Evolutionary conservation across 2,113 vertebrate genomes (phyloP), one percentile per base, ranked within the genome.

Genomic region (Amphiprion percula): DNA sequence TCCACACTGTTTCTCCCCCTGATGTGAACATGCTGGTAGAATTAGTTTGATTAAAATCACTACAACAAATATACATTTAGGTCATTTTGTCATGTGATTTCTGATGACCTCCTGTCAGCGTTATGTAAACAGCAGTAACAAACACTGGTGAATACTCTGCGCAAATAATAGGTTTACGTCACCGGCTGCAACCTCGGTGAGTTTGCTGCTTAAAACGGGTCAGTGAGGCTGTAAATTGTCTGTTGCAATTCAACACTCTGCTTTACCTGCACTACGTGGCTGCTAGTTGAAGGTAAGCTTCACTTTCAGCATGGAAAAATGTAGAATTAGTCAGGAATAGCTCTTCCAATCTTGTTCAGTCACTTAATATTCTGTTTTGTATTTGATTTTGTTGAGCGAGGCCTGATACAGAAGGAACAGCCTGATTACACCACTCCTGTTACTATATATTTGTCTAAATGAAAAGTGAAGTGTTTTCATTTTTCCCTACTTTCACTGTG

Each of bases 191-290:
- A 62, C 55, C 37, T 44, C 30, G 0, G 10, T 23, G n/a, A 71
- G 72, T 46, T 70, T 63, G 74, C 60, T 60, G 28, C 80, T 75
- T 86, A 67, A 77, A 85, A 30, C 70, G 52, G 83, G 41, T 55
- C 65, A 62, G 4, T 53, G 44, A 79, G 50, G 78, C 79, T 76
- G 30, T 87, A 85, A 90, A 85, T 70, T 64, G 39, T 47, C 37
- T 70, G 53, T 39, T 56, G 44, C 54, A 82, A 70, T 70, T 69
- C 58, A 53, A 12, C 55, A 39, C 24, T 60, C 37, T 56, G 1
- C 59, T 74, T 52, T 58, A 54, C 28, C 47, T n/a, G 47, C 61
- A 28, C 14, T 63, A 33, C 58, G 60, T 26, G 54, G 28, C 74
- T 59, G 47, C 11, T 10, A 56, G 65, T 54, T 69, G 53, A 62